These are phyloP conservation scores for Phylloscopus trochilus DNA, from an alignment of 2,113 vertebrate genomes.

Conservation along the genomic window DNA sequence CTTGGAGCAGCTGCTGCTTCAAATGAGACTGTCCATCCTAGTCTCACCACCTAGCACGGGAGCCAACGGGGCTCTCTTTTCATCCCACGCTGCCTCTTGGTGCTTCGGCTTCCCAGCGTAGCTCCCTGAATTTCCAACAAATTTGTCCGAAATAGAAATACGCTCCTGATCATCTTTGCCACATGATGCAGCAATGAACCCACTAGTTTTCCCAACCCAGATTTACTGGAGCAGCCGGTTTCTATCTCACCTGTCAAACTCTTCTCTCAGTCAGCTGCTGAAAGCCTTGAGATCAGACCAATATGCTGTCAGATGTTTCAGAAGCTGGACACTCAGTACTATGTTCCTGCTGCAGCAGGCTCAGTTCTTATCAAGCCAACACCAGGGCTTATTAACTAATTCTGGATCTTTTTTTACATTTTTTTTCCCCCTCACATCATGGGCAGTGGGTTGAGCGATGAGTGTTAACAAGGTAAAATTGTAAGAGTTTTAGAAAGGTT, in stretches of 20 bases:
- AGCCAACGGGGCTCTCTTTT: slow-evolving; percentile 4
- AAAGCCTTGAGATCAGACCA: neutral
- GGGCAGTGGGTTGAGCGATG: neutral
- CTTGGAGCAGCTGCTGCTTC: slow-evolving; percentile 29
- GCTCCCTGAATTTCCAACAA: neutral
- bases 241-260: neutral
- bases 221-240: neutral
- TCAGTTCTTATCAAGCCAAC: neutral
- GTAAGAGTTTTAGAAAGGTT: neutral
- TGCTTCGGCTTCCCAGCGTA: neutral
- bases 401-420: neutral
- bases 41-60: neutral
- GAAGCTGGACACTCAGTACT: neutral
- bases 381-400: neutral
- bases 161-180: neutral
- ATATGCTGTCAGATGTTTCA: accelerated
- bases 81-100: neutral
- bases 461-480: neutral
- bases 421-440: neutral
- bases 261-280: neutral
- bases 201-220: neutral
- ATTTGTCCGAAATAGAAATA: neutral
- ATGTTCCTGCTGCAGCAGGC: neutral
- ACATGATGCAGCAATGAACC: accelerated
- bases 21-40: neutral